Conservation (phyloP, 2,797 vertebrate genomes). For the Anabacerthia variegaticeps region DNA sequence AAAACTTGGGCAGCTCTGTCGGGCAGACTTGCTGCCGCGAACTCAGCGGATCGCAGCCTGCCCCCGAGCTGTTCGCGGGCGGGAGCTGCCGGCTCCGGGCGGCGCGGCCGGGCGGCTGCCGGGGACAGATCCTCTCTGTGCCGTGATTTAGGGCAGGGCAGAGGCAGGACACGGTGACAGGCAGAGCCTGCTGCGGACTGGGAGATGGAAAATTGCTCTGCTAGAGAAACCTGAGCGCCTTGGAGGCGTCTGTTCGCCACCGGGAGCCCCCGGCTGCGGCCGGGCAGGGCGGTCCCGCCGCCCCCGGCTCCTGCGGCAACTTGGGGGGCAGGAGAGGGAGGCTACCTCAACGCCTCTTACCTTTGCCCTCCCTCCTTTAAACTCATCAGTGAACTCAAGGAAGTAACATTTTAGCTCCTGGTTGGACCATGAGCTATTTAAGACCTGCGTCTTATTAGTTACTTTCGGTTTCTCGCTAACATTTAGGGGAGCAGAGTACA, state of each 20-base stretch:
- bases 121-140: neutral
- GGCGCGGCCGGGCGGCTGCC: neutral
- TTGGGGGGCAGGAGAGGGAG: neutral
- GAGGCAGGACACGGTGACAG: neutral
- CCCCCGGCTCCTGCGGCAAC: neutral
- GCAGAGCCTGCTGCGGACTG: neutral
- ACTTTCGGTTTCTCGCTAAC: conserved; percentile 58
- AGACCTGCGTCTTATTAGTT: neutral
- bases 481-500: neutral
- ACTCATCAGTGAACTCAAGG: neutral
- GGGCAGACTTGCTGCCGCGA: neutral
- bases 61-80: neutral
- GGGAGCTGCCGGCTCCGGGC: neutral
- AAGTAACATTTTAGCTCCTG: neutral
- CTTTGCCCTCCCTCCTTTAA: neutral
- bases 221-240: neutral
- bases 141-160: neutral
- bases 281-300: neutral
- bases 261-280: neutral
- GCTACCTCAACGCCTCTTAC: neutral
- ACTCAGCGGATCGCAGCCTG: neutral
- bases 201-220: neutral
- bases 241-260: neutral
- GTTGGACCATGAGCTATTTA: neutral
- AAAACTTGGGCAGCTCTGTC: neutral